Evolutionary conservation across 2,888 invertebrate species (phyloP), one percentile per base, ranked within the genome.

Genomic region (Trichacis sp.): DNA sequence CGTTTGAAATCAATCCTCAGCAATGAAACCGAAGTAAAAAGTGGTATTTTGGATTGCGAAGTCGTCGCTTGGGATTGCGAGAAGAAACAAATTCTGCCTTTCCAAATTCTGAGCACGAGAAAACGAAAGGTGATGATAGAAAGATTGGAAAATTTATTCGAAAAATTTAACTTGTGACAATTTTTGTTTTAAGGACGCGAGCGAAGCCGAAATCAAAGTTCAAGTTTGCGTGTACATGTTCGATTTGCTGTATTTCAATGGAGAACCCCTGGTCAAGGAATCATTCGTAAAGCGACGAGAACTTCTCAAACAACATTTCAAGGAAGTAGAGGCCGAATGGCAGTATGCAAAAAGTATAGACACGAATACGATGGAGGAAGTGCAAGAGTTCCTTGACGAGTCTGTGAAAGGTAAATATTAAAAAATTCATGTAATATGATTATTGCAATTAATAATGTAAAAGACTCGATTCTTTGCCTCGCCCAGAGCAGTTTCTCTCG

Each of bases 61-160:
- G 96, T 96, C 2, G 99, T 99, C 1, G 99, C 98, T 0, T 98
- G 96, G 93, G 98, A 99, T 85, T 86, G 87, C 1, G 93, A 90
- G 72, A 92, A 91, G 36, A 90, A 95, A 78, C 92, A 93, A 81
- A 98, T 99, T 75, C 87, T 97, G 69, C 98, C 99, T 1, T 99
- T 99, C 87, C 99, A 99, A 87, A 88, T 97, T 8, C 87, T 99
- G 11, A 95, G 95, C 69, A 98, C 98, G 0, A 88, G 98, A 60
- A 99, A 98, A 84, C 89, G 97, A 77, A 98, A 98, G 88, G 97
- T 90, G n/a, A n/a, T n/a, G n/a, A n/a, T n/a, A n/a, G n/a, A n/a
- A n/a, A n/a, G n/a, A n/a, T n/a, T n/a, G 24, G 24, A 24, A 5
- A 5, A 5, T 24, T 24, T 24, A 8, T 3, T 5, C 8, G 24